These are phyloP conservation scores for Oscheius myriophilus DNA, from an alignment of 2,888 invertebrate species.

Conservation along the genomic window DNA sequence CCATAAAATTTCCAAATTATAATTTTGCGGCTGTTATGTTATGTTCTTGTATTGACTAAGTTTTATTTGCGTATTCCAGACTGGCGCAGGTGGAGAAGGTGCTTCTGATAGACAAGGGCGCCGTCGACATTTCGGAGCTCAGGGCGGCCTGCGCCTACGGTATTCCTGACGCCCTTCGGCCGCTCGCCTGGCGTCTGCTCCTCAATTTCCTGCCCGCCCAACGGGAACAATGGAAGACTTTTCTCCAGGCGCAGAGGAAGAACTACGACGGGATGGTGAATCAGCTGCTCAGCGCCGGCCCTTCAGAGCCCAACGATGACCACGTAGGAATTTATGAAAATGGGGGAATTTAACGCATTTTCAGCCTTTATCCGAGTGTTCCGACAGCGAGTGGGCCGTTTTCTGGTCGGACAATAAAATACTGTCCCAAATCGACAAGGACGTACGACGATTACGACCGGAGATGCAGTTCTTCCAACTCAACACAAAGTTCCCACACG, in stretches of 20 bases:
- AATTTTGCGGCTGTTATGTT: no score
- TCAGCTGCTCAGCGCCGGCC: constrained; percentile 53
- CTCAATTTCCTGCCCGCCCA: constrained; percentile 63
- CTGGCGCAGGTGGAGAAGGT: constrained; percentile 61
- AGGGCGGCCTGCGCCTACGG: constrained; percentile 55
- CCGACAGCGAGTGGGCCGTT: constrained; percentile 92
- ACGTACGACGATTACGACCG: constrained; percentile 81
- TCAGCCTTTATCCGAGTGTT: constrained; percentile 93
- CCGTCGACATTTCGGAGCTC: constrained; percentile 54
- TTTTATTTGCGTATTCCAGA: constrained; percentile 30
- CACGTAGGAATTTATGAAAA: constrained; percentile 50
- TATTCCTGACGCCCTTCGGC: constrained; percentile 63
- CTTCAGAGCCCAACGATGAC: constrained; percentile 50
- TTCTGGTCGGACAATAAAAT: constrained; percentile 98
- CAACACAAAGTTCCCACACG: constrained; percentile 85
- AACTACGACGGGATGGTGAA: constrained; percentile 61
- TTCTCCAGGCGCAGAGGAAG: constrained; percentile 43
- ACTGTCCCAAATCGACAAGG: constrained; percentile 92
- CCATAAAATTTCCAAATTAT: no score
- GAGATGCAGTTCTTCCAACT: constrained; percentile 96
- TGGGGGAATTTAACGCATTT: no score
- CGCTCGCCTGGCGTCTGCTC: constrained; percentile 68
- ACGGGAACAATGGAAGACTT: constrained; percentile 55
- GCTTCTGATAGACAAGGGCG: constrained; percentile 59
- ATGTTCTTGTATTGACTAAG: no score